These are phyloP conservation scores for Macroteleia sp. DNA, from an alignment of 2,888 invertebrate species.

Conservation along the genomic window DNA sequence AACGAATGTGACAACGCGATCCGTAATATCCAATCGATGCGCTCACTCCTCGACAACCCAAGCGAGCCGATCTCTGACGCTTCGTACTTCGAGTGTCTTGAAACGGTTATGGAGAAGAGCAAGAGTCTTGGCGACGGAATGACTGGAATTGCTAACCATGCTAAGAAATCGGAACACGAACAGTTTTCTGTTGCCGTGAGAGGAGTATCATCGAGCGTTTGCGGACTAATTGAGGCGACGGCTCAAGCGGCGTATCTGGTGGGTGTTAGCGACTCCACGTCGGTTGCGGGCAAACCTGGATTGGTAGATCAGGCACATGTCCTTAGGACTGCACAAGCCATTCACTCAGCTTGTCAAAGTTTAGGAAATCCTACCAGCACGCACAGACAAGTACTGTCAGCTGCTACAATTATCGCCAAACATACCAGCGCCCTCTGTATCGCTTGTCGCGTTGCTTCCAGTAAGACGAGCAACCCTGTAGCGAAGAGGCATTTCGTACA, in stretches of 20 bases:
- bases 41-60: slow-evolving; percentile 92
- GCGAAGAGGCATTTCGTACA: slow-evolving; percentile 98
- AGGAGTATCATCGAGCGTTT: slow-evolving; percentile 93
- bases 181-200: slow-evolving; percentile 93
- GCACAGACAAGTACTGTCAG: slow-evolving; percentile 93
- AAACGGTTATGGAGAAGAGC: slow-evolving; percentile 94
- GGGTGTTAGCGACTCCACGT: slow-evolving; percentile 95
- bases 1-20: slow-evolving; percentile 98
- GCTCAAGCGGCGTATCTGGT: slow-evolving; percentile 98
- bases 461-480: slow-evolving; percentile 94
- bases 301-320: slow-evolving; percentile 95
- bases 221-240: slow-evolving; percentile 95
- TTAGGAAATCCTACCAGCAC: slow-evolving; percentile 89
- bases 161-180: slow-evolving; percentile 93
- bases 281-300: slow-evolving; percentile 94
- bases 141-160: slow-evolving; percentile 96
- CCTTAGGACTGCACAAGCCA: slow-evolving; percentile 94
- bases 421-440: slow-evolving; percentile 98
- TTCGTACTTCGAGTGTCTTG: slow-evolving; percentile 97
- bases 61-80: slow-evolving; percentile 94
- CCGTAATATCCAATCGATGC: slow-evolving; percentile 94
- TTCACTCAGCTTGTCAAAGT: slow-evolving; percentile 93
- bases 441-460: slow-evolving; percentile 96
- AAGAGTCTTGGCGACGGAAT: slow-evolving; percentile 94
- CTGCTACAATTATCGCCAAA: slow-evolving; percentile 97